A percentile compares a stretch with the other conserved stretches of the same genome.
Evolutionary conservation across 92 coral and sea anemone genomes (phyloP).

Genomic region (Heteractis magnifica): DNA sequence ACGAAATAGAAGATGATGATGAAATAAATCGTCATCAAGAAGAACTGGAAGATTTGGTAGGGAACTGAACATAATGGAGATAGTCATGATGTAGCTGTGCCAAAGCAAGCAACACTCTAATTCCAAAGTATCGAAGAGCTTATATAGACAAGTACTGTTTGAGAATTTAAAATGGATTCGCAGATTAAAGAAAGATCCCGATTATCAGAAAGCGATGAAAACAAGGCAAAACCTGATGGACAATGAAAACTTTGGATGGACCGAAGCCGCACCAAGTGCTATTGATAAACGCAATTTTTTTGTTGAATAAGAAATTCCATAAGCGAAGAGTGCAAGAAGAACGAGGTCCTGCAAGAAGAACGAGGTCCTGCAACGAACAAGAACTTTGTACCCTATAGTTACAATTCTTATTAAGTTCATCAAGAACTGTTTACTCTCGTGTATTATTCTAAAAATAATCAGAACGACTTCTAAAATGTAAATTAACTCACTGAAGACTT

Average conservation of each 20-base stretch:
- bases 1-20: background rate
- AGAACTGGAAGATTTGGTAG: background rate
- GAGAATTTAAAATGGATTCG: background rate
- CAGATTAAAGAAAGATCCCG: background rate
- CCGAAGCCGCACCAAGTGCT: background rate
- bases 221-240: conserved; percentile 5
- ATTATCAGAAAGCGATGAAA: background rate
- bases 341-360: too few relatives aligned
- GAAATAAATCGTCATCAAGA: background rate
- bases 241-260: conserved; percentile 2
- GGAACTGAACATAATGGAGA: background rate
- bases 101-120: background rate
- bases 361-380: background rate
- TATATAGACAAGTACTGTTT: conserved; percentile 10
- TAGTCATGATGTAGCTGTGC: background rate
- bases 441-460: too few relatives aligned
- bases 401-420: background rate
- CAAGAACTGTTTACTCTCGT: too few relatives aligned
- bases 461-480: too few relatives aligned
- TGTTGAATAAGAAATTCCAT: background rate
- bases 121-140: background rate
- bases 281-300: conserved; percentile 5
- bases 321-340: background rate
- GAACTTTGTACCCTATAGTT: background rate
- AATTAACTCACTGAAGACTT: too few relatives aligned